These are phyloP conservation scores for Anolis sagrei DNA, from an alignment of 2,113 vertebrate species.

Conservation along the genomic window DNA sequence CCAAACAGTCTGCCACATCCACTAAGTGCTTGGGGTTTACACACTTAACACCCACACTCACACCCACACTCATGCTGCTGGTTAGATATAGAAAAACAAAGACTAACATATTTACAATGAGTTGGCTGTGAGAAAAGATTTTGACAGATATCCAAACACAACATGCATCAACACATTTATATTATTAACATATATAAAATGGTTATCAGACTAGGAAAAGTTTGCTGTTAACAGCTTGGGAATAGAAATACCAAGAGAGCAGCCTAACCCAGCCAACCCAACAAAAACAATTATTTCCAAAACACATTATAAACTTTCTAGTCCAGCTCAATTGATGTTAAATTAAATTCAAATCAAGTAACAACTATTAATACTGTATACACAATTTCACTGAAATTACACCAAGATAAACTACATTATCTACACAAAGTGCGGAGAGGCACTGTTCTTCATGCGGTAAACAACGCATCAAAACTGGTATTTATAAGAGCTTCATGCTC, in stretches of 20 bases:
- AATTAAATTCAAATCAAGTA: slow-evolving; percentile 77
- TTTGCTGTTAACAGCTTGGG: slow-evolving; percentile 51
- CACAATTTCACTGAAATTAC: slow-evolving; percentile 85
- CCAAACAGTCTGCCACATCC: slow-evolving; percentile 39
- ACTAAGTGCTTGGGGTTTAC: slow-evolving; percentile 48
- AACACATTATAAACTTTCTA: slow-evolving; percentile 72
- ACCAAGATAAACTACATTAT: slow-evolving; percentile 86
- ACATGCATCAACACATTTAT: slow-evolving; percentile 69
- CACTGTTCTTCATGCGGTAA: slow-evolving; percentile 91
- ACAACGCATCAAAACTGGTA: slow-evolving; percentile 77
- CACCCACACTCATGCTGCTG: slow-evolving; percentile 23
- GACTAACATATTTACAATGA: slow-evolving; percentile 84
- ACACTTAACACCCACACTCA: slow-evolving; percentile 46
- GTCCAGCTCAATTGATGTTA: slow-evolving; percentile 72
- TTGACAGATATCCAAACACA: slow-evolving; percentile 78
- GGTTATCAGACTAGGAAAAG: slow-evolving; percentile 68
- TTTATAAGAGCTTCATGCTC: slow-evolving; percentile 78
- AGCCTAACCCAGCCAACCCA: slow-evolving; percentile 64
- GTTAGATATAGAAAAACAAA: slow-evolving; percentile 63
- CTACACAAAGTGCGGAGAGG: slow-evolving; percentile 91
- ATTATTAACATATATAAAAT: slow-evolving; percentile 75
- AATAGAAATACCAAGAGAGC: slow-evolving; percentile 32
- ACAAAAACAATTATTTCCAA: slow-evolving; percentile 58
- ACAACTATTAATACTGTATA: slow-evolving; percentile 76
- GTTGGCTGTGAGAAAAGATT: slow-evolving; percentile 73